Base-by-base conservation (phyloP, 92 coral and sea anemone genomes). In the Palythoa grandis region DNA sequence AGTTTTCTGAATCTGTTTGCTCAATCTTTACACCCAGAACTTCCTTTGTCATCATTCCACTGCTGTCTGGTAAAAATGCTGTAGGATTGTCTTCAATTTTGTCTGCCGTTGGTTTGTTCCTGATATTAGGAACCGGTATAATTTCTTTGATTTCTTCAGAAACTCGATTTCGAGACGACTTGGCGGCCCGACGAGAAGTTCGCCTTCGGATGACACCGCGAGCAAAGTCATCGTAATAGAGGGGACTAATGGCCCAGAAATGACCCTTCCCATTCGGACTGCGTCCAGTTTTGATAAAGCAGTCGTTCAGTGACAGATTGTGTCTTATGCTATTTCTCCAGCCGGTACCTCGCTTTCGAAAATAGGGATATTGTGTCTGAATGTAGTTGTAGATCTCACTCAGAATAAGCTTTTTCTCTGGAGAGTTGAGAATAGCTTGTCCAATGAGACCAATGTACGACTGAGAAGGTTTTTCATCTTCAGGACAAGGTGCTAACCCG, bases 201-300 rank as follows among this genome's bases (percentile, higher is more conserved):
- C 95, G 93, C 11, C 98, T 70, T 72, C 98, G 85, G 79, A 93
- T 92, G 70, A 92, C 98, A 22, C 98, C 98, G 47, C 92, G 88
- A 29, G 95, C 89, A 87, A 94, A 94, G 82, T 94, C 98, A 37
- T 94, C 98, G 53, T 92, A 94, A 67, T 94, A 93, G 50, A 86
- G 50, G 0, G 95, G 91, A 50, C 92, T 94, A 47, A 94, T 94
- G 16, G 98, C 95, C 98, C 98, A 94, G 89, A 94, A 94, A 85
- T 94, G 98, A 12, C 98, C 98, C 69, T 94, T 94, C 15, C 98
- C 98, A 60, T 94, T 94, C 6, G 98, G 98, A 77, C 98, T 94
- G 48, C 98, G 93, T 7, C 98, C 98, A 63, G 95, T 93, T 70
- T 94, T 94, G 68, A 94, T 88, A 35, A 94, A 94, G 72, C 98